Evolutionary conservation across 2,797 vertebrate species (phyloP).

Genomic region (Gila robusta): DNA sequence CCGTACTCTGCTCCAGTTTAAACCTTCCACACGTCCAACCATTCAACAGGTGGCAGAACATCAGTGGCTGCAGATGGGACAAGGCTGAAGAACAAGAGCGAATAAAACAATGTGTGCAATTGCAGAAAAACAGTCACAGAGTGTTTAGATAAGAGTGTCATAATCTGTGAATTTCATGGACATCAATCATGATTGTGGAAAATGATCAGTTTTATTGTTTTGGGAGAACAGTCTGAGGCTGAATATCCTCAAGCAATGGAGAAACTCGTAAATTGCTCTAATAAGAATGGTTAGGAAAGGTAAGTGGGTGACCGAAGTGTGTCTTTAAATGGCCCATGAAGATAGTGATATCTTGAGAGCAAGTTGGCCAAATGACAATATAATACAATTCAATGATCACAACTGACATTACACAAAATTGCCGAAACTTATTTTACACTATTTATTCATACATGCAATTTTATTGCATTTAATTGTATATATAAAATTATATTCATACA

Average conservation of each 20-base stretch:
- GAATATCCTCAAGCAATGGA: background rate
- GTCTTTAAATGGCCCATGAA: background rate
- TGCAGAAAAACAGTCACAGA: background rate
- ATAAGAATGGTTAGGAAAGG: background rate
- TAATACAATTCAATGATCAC: background rate
- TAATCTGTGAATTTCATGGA: background rate
- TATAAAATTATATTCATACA: background rate
- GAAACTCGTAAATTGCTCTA: background rate
- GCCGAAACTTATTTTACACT: background rate
- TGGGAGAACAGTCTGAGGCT: background rate
- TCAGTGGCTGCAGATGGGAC: slow-evolving; percentile 73
- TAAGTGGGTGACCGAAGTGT: background rate
- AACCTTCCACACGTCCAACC: slow-evolving; percentile 67
- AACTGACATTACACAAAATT: background rate
- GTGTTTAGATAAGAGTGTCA: background rate
- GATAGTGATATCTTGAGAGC: background rate
- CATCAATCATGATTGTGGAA: background rate
- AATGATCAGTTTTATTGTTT: background rate
- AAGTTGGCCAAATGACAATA: background rate
- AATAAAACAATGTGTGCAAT: slow-evolving; percentile 8
- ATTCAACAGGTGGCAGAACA: slow-evolving; percentile 75
- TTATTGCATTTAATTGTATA: background rate
- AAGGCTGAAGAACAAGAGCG: background rate
- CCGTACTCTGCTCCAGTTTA: slow-evolving; percentile 75
- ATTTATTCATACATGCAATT: background rate